These are phyloP conservation scores for Chymomyza costata DNA, from an alignment of 1,140 invertebrate species.

Conservation along the genomic window DNA sequence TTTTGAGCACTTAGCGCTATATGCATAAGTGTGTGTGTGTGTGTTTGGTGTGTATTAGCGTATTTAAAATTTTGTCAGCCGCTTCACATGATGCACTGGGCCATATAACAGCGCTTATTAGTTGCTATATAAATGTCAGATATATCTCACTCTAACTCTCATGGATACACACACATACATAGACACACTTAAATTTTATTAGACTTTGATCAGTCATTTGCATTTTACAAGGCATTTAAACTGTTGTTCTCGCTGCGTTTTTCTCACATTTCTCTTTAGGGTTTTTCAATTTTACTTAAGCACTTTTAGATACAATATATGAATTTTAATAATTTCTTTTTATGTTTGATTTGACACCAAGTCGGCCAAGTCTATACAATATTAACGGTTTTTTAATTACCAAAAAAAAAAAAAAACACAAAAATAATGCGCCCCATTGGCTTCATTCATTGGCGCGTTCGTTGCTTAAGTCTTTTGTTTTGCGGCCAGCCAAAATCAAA, in stretches of 20 bases:
- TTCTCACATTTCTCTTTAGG: slow-evolving; percentile 53
- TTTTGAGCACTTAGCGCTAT: slow-evolving; percentile 70
- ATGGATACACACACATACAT: too few relatives aligned
- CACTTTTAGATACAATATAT: slow-evolving; percentile 54
- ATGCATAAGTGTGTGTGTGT: slow-evolving; percentile 5
- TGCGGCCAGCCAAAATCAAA: slow-evolving; percentile 14
- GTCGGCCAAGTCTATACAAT: slow-evolving; percentile 49
- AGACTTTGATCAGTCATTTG: slow-evolving; percentile 30
- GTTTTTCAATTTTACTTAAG: slow-evolving; percentile 26
- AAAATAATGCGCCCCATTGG: slow-evolving; percentile 32
- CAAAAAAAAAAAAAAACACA: too few relatives aligned
- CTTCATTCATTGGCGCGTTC: slow-evolving; percentile 40
- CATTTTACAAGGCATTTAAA: slow-evolving; percentile 55
- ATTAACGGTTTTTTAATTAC: slow-evolving; percentile 72
- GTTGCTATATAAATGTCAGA: slow-evolving; percentile 28
- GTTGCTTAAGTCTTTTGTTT: slow-evolving; percentile 56
- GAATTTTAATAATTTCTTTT: slow-evolving; percentile 70
- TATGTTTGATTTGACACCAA: slow-evolving; percentile 71
- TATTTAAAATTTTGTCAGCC: slow-evolving; percentile 7
- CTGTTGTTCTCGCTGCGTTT: slow-evolving; percentile 28
- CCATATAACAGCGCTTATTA: slow-evolving; percentile 40
- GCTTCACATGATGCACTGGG: too few relatives aligned
- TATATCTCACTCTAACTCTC: neutral
- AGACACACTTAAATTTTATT: too few relatives aligned
- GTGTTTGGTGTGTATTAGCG: slow-evolving; percentile 15